Evolutionary conservation across 1,140 invertebrate species (phyloP).

Genomic region (Bombus breviceps): DNA sequence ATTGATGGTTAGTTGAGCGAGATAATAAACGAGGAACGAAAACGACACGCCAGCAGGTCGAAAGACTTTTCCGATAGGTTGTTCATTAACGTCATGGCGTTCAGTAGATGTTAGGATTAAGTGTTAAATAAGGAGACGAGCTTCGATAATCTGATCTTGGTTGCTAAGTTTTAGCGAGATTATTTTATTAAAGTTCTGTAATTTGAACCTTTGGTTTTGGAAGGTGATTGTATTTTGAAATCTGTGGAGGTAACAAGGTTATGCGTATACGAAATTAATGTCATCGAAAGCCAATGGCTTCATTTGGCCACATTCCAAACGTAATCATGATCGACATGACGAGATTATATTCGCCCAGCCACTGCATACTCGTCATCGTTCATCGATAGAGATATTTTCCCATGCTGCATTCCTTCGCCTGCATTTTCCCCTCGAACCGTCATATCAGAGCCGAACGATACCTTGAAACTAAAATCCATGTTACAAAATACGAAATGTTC

Average conservation of each 20-base stretch:
- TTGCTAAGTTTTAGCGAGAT: background rate
- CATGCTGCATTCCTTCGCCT: background rate
- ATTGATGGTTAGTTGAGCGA: background rate
- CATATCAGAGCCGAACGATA: background rate
- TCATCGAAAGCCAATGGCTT: background rate
- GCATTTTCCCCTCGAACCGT: background rate
- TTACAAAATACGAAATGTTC: background rate
- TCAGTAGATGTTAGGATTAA: background rate
- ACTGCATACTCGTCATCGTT: conserved; percentile 20
- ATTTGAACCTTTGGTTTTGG: background rate
- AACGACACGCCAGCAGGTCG: background rate
- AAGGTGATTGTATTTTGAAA: background rate
- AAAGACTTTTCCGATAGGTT: background rate
- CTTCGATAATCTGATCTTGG: background rate
- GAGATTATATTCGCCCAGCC: conserved; percentile 1
- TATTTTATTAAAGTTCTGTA: background rate
- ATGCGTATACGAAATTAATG: background rate
- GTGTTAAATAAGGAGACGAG: background rate
- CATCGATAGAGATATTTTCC: conserved; percentile 7
- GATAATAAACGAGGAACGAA: background rate
- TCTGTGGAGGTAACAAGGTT: background rate
- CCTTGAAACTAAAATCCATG: too few relatives aligned
- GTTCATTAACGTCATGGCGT: background rate
- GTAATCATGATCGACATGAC: conserved; percentile 24
- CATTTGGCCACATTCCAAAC: conserved; percentile 10